Conservation (phyloP, 2,797 vertebrate species). For the Champsocephalus gunnari region DNA sequence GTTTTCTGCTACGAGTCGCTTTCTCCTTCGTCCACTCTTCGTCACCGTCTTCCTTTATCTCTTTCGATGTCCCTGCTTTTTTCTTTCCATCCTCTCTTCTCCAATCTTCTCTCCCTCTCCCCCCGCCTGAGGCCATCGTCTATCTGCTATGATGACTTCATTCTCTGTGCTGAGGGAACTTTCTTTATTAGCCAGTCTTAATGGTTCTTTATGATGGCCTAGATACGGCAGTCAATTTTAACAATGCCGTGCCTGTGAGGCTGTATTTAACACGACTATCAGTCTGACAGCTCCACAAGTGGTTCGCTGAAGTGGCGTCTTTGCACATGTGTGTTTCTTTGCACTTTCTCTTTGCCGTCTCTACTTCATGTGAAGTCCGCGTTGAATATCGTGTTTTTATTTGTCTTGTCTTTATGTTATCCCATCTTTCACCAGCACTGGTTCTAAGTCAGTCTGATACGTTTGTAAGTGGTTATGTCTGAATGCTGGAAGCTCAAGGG, state of each 20-base stretch:
- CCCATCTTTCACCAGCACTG: background rate
- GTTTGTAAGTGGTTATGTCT: constrained; percentile 10
- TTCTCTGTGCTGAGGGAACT: constrained; percentile 64
- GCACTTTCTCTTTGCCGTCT: background rate
- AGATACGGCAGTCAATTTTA: constrained; percentile 53
- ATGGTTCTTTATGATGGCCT: constrained; percentile 70
- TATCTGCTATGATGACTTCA: constrained; percentile 75
- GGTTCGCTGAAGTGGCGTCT: constrained; percentile 19
- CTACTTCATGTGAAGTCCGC: background rate
- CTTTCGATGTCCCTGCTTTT: constrained; percentile 32
- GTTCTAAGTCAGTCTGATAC: constrained; percentile 10
- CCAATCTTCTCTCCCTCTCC: constrained; percentile 30
- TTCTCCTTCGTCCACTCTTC: constrained; percentile 5
- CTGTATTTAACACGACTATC: constrained; percentile 57
- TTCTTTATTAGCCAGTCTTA: constrained; percentile 72
- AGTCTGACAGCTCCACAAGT: constrained; percentile 53
- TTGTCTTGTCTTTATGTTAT: background rate
- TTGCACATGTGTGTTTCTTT: background rate
- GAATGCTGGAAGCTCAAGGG: constrained; percentile 21
- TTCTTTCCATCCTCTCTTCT: constrained; percentile 10
- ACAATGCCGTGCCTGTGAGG: constrained; percentile 37
- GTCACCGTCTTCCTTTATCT: constrained; percentile 19
- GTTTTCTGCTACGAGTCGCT: constrained; percentile 1
- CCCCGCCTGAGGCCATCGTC: constrained; percentile 63
- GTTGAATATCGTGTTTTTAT: background rate